Base-by-base conservation (phyloP, 2,888 invertebrate species). In the Dexiosoma caninum region DNA sequence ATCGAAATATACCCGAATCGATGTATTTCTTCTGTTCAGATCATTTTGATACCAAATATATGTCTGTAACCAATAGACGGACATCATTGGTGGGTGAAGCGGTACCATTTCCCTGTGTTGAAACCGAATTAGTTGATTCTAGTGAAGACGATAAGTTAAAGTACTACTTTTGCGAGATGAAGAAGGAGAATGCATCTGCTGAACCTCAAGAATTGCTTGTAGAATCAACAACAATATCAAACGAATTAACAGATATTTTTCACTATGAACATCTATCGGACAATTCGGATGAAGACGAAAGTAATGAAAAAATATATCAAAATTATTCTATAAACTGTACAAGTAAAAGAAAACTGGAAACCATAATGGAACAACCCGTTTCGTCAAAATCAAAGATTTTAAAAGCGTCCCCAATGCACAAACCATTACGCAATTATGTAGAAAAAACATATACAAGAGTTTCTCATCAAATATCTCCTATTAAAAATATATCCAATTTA, bases 41-140 rank as follows among this genome's bases (percentile, higher is more conserved):
- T n/a, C 89, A 89, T 75, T 89, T 89, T 9, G 88, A 89, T 67
- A 23, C 53, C 2, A 86, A 85, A 74, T 87, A 83, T 21, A 40
- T 89, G 2, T 84, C 86, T 2, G 44, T 62, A 5, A 85, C 84
- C 27, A 84, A 83, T 3, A 82, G 86, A 9, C 86, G 89, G 2
- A 86, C 85, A 0, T 67, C 86, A 12, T 82, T 89, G 2, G 64
- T 89, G 0, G 87, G 87, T 5, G 82, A 86, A 40, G 89, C 89
- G 0, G 32, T 87, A 0, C 89, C 89, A 0, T 84, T 72, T 82
- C 74, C 86, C 0, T 87, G 84, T 46, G 49, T 46, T 3, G 71
- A 67, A 23, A n/a, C 51, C 3, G 67, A 55, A 37, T 9, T 1
- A 30, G 64, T 21, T 12, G 70, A 74, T 21, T 23, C 27, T 30